phyloP scores from a whole-genome alignment of 2,888 invertebrate genomes.

The Hirtodrosophila alboralis region DNA sequence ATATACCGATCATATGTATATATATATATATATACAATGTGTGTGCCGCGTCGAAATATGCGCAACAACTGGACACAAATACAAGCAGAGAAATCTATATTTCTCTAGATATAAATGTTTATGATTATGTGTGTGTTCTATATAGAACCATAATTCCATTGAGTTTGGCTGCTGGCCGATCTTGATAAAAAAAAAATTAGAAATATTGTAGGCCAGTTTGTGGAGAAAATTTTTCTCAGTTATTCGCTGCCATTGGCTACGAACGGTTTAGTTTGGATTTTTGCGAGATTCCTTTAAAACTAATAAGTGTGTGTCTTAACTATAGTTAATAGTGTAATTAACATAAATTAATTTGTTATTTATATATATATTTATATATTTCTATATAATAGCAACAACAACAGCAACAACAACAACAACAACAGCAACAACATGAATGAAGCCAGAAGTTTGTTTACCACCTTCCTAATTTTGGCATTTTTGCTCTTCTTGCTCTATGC shows the following conservation, averaged over 20 bases:
- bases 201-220: constrained; percentile 64
- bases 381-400: constrained; percentile 38
- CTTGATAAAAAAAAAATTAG: constrained; percentile 45
- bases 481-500: constrained; percentile 88
- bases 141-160: constrained; percentile 66
- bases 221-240: constrained; percentile 82
- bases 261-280: constrained; percentile 83
- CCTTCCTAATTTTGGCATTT: constrained; percentile 89
- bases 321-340: not conserved
- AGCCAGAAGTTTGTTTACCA: constrained; percentile 88
- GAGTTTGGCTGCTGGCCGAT: constrained; percentile 48
- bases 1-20: constrained; percentile 22
- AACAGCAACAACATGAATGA: constrained; percentile 84
- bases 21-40: constrained; percentile 25
- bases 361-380: constrained; percentile 26
- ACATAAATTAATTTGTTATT: not conserved
- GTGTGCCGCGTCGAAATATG: constrained; percentile 57
- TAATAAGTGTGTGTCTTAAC: constrained; percentile 42
- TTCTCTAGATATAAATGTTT: constrained; percentile 13
- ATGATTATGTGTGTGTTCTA: constrained; percentile 15
- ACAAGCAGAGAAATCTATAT: constrained; percentile 31
- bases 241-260: constrained; percentile 82
- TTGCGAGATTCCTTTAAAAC: constrained; percentile 50
- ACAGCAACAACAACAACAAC: constrained; percentile 50
- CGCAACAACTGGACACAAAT: constrained; percentile 71